A percentile compares a stretch with the other conserved stretches of the same genome.
Evolutionary conservation across 2,113 vertebrate species (phyloP).

Genomic region (Cynoglossus semilaevis): DNA sequence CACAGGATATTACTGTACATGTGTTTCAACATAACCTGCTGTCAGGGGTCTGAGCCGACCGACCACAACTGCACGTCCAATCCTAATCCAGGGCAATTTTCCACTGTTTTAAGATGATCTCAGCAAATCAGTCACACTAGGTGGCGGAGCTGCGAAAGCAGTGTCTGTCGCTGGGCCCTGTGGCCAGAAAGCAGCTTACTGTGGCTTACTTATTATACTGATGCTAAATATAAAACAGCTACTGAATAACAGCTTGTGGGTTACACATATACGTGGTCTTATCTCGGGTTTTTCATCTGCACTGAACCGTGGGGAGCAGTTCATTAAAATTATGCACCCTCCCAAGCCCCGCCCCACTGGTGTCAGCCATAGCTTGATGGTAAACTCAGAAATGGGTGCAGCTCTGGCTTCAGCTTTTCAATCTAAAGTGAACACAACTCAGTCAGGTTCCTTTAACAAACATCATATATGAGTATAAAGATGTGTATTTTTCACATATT

Average conservation of each 20-base stretch:
- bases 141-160: conserved; percentile 7
- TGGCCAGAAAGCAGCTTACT: conserved; percentile 12
- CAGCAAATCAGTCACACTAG: conserved; percentile 30
- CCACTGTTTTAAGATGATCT: conserved; percentile 49
- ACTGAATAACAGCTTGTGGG: conserved; percentile 6
- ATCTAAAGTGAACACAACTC: too few species aligned
- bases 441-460: too few species aligned
- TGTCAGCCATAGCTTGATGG: too few species aligned
- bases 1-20: conserved; percentile 69
- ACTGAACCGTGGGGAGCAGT: neutral
- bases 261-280: neutral
- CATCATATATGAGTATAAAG: too few species aligned
- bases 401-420: too few species aligned
- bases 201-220: conserved; percentile 1
- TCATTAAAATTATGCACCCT: neutral
- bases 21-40: conserved; percentile 60
- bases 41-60: conserved; percentile 34
- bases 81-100: conserved; percentile 56
- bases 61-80: conserved; percentile 43
- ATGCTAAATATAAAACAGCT: conserved; percentile 40
- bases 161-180: conserved; percentile 11
- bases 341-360: too few species aligned
- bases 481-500: too few species aligned
- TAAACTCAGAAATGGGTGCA: too few species aligned
- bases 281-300: conserved; percentile 1